These are phyloP conservation scores for Thymelicus acteon DNA, from an alignment of 2,888 invertebrate genomes.

Conservation along the genomic window DNA sequence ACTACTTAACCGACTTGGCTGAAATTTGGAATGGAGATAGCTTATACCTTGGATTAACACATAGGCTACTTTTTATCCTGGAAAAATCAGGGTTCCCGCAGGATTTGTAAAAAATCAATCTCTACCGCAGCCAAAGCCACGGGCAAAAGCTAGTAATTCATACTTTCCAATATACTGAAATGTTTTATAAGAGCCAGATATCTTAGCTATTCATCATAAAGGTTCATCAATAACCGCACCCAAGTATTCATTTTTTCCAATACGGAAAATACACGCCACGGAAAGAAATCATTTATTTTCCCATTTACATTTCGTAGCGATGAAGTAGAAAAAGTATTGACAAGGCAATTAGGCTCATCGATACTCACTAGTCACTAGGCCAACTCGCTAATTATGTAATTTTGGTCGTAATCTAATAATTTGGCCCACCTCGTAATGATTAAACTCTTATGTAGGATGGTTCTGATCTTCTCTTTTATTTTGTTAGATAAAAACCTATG, in stretches of 20 bases:
- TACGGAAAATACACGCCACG: constrained; percentile 17
- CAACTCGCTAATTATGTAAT: constrained; percentile 32
- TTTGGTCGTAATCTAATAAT: constrained; percentile 23
- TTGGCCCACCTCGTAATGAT: neutral
- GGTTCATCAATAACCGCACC: constrained; percentile 10
- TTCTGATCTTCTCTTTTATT: no score
- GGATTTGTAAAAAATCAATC: no score
- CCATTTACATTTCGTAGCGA: constrained; percentile 37
- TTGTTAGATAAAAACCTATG: no score
- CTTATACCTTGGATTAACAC: no score
- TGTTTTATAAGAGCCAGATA: neutral
- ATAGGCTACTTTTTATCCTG: no score
- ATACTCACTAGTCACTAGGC: constrained; percentile 35
- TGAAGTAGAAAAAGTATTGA: constrained; percentile 38
- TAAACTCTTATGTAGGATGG: neutral
- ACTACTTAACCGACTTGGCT: no score
- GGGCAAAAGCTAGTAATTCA: no score
- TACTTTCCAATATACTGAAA: neutral
- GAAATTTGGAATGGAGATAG: no score
- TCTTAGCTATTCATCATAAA: constrained; percentile 10
- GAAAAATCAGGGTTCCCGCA: no score
- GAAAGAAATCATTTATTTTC: constrained; percentile 36
- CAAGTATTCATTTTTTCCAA: constrained; percentile 21
- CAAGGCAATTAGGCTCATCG: constrained; percentile 37
- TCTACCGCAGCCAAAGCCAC: no score